These are phyloP conservation scores for Gila robusta DNA, from an alignment of 2,797 vertebrate species.

Conservation along the genomic window DNA sequence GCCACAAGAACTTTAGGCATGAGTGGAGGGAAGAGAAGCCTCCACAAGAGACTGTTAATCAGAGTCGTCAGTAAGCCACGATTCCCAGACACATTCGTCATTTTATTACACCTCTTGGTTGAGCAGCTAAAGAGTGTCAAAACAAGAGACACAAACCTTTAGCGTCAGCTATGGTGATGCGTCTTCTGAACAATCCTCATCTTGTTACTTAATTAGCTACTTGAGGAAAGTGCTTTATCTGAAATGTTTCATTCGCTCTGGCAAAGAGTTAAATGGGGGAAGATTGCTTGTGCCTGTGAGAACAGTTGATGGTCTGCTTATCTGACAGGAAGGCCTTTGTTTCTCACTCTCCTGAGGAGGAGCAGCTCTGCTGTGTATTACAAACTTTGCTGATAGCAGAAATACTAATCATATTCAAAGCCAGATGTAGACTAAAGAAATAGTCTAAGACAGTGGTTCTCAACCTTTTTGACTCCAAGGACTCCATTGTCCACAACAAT, in stretches of 20 bases:
- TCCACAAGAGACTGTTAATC: neutral
- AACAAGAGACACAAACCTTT: neutral
- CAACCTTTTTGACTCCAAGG: neutral
- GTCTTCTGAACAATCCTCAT: neutral
- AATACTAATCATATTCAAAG: constrained; percentile 14
- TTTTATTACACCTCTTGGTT: constrained; percentile 5
- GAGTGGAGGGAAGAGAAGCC: neutral
- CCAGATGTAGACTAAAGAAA: constrained; percentile 9
- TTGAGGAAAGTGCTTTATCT: constrained; percentile 37
- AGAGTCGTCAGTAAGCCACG: neutral
- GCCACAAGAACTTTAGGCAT: constrained; percentile 19
- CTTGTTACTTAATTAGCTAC: constrained; percentile 18
- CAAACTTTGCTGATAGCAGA: constrained; percentile 35
- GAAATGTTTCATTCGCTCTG: constrained; percentile 14
- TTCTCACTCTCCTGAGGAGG: constrained; percentile 21
- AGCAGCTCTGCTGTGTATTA: constrained; percentile 6
- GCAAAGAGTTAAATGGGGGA: neutral
- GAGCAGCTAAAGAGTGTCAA: neutral
- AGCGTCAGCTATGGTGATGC: neutral
- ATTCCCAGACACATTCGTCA: constrained; percentile 2
- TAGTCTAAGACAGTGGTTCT: neutral
- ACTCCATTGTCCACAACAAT: neutral
- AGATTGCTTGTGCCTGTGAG: constrained; percentile 6
- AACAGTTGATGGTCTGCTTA: constrained; percentile 47
- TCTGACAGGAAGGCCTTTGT: constrained; percentile 41